Conservation (phyloP, 2,113 vertebrate genomes). For the Orientallactaga bullata region DNA sequence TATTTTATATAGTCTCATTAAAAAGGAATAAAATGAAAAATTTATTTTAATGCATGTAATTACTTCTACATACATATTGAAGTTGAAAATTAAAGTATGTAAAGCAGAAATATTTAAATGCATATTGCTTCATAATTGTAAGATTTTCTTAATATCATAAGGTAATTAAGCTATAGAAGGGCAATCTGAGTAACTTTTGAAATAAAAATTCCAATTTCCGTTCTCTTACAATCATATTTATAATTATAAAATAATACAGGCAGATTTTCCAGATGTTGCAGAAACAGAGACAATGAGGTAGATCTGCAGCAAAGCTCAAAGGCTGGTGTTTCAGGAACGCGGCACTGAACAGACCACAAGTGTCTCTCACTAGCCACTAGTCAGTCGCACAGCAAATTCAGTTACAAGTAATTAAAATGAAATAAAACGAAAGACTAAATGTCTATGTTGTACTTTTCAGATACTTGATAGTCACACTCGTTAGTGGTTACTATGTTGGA, state of each 20-base stretch:
- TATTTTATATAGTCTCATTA: conserved; percentile 73
- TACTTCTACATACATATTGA: conserved; percentile 67
- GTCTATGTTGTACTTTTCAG: not conserved
- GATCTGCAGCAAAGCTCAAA: not conserved
- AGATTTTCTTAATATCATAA: conserved; percentile 66
- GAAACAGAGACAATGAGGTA: not conserved
- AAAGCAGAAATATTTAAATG: conserved; percentile 65
- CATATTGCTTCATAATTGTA: conserved; percentile 63
- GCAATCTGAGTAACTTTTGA: conserved; percentile 54
- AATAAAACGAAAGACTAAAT: not conserved
- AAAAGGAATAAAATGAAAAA: conserved; percentile 67
- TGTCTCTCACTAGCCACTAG: not conserved
- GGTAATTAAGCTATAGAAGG: conserved; percentile 61
- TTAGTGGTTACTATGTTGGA: not conserved
- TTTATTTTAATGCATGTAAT: conserved; percentile 67
- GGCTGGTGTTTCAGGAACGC: not conserved
- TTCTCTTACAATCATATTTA: conserved; percentile 29
- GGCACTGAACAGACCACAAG: not conserved
- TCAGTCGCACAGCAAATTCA: not conserved
- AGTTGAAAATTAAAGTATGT: conserved; percentile 70
- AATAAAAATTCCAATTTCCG: conserved; percentile 48
- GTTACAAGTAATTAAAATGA: conserved; percentile 33
- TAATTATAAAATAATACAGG: conserved; percentile 1
- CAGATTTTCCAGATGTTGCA: not conserved
- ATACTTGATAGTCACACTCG: not conserved